These are phyloP conservation scores for Cephus cinctus DNA, from an alignment of 1,140 invertebrate genomes.

Conservation along the genomic window DNA sequence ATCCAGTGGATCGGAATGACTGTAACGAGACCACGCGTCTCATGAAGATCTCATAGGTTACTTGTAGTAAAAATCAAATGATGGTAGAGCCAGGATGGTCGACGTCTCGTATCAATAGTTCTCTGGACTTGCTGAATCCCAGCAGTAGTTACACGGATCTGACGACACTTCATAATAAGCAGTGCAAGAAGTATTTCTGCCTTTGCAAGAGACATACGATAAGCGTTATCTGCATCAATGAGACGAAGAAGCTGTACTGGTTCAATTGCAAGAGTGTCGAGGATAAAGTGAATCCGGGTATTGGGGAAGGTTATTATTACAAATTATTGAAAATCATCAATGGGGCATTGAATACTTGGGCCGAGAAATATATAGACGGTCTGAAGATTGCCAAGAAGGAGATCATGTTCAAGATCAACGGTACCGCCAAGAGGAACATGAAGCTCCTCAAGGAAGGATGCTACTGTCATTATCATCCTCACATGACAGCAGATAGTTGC, in stretches of 20 bases:
- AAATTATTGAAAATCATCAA: slow-evolving; percentile 46
- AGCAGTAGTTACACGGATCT: slow-evolving; percentile 41
- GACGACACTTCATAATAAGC: slow-evolving; percentile 42
- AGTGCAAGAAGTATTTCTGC: slow-evolving; percentile 50
- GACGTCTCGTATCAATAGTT: slow-evolving; percentile 37
- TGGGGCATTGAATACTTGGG: slow-evolving; percentile 45
- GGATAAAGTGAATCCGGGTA: slow-evolving; percentile 46
- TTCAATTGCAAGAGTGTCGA: slow-evolving; percentile 49
- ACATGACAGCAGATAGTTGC: slow-evolving; percentile 50
- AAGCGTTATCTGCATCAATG: slow-evolving; percentile 51
- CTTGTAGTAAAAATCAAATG: too few species aligned
- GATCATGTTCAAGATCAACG: slow-evolving; percentile 54
- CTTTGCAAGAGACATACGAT: slow-evolving; percentile 49
- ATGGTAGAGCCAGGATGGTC: slow-evolving; percentile 52
- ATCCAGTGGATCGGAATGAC: too few species aligned
- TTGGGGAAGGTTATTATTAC: slow-evolving; percentile 49
- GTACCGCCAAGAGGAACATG: slow-evolving; percentile 48
- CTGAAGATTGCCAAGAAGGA: slow-evolving; percentile 30
- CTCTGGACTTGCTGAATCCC: slow-evolving; percentile 44
- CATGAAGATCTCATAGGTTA: too few species aligned
- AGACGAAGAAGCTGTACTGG: slow-evolving; percentile 48
- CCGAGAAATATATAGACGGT: slow-evolving; percentile 46
- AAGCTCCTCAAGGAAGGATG: slow-evolving; percentile 53
- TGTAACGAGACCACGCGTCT: too few species aligned
- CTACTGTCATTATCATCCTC: slow-evolving; percentile 54